Evolutionary conservation across 2,888 invertebrate species (phyloP).

Genomic region (Nycteola revayana): DNA sequence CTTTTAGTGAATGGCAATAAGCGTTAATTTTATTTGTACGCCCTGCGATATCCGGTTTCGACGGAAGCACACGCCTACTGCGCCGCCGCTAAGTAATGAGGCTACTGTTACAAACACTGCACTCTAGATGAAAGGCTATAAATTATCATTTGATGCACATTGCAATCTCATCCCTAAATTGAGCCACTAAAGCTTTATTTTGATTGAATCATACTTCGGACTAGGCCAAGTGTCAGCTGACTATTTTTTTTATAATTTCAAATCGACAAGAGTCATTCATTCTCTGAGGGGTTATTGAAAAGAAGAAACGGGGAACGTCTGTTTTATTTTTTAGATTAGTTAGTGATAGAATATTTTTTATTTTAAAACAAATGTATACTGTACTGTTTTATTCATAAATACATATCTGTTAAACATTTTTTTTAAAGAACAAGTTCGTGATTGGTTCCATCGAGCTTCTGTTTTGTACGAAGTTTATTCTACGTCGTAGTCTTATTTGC

Average conservation of each 20-base stretch:
- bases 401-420: too few species aligned
- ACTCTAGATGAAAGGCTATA: slow-evolving; percentile 46
- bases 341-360: too few species aligned
- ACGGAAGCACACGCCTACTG: slow-evolving; percentile 72
- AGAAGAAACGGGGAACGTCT: too few species aligned
- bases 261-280: slow-evolving; percentile 31
- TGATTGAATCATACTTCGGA: slow-evolving; percentile 1
- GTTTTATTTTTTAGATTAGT: too few species aligned
- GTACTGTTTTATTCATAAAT: too few species aligned
- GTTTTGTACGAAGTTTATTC: too few species aligned
- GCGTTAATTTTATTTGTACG: slow-evolving; percentile 75
- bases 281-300: slow-evolving; percentile 16
- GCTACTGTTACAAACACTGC: slow-evolving; percentile 61
- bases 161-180: slow-evolving; percentile 36
- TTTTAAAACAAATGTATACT: too few species aligned
- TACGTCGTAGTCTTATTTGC: too few species aligned
- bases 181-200: slow-evolving; percentile 19
- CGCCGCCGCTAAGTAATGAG: slow-evolving; percentile 74
- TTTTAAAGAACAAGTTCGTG: too few species aligned
- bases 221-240: slow-evolving; percentile 19
- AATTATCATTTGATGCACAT: slow-evolving; percentile 32
- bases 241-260: slow-evolving; percentile 34
- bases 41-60: slow-evolving; percentile 68
- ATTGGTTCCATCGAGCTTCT: too few species aligned
- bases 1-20: slow-evolving; percentile 58